These are phyloP conservation scores for Drosophila subpulchrella DNA, from an alignment of 1,140 invertebrate species.

Conservation along the genomic window DNA sequence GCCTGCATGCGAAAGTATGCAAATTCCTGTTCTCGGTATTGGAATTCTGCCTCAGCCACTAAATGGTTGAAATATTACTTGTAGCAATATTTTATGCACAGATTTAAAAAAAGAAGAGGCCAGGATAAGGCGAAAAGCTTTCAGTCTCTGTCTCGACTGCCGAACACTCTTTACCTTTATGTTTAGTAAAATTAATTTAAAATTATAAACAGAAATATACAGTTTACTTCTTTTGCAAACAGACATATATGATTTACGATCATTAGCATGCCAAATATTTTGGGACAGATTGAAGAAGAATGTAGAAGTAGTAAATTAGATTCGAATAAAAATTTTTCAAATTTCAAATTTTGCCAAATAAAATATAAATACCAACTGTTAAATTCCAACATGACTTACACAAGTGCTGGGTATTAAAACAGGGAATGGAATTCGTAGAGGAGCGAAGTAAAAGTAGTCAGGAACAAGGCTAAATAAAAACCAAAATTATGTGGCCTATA, in stretches of 20 bases:
- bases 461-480: conserved; percentile 31
- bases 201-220: no score
- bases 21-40: conserved; percentile 45
- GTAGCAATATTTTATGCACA: conserved; percentile 62
- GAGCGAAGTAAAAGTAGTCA: background rate
- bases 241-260: no score
- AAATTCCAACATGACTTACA: background rate
- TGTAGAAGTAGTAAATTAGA: no score
- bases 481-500: conserved; percentile 34
- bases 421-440: background rate
- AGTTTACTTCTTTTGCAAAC: no score
- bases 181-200: background rate
- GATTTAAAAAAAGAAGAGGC: conserved; percentile 30
- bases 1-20: conserved; percentile 37
- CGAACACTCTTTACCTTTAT: background rate
- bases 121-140: background rate
- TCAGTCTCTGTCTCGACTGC: background rate
- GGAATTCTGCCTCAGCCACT: conserved; percentile 34
- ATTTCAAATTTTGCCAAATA: no score
- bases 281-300: no score
- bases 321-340: no score
- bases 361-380: no score
- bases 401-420: background rate
- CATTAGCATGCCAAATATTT: no score
- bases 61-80: conserved; percentile 65